Conservation (phyloP, 1,140 invertebrate species). For the Nephila pilipes region DNA sequence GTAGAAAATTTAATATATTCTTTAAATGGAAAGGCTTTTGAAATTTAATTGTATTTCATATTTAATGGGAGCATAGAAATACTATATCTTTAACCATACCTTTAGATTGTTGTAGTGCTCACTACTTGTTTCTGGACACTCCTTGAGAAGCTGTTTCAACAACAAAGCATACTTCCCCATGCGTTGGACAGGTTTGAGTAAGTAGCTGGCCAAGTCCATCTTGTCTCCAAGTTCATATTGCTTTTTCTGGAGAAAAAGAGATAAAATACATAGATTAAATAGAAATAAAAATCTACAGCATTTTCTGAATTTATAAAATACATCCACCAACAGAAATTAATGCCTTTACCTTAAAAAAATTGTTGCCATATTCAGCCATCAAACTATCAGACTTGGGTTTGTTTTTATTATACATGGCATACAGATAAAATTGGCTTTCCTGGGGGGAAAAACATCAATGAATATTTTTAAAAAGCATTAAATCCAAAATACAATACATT, state of each 20-base stretch:
- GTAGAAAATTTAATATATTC: too few relatives aligned
- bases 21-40: too few relatives aligned
- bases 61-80: too few relatives aligned
- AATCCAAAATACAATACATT: not conserved
- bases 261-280: not conserved
- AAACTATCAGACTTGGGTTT: slow-evolving; percentile 77
- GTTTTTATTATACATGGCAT: slow-evolving; percentile 78
- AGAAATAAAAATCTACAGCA: not conserved
- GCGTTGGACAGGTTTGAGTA: slow-evolving; percentile 93
- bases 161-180: slow-evolving; percentile 94
- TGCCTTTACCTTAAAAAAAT: slow-evolving; percentile 73
- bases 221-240: slow-evolving; percentile 93
- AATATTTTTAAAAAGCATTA: not conserved
- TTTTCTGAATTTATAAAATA: not conserved
- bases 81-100: not conserved
- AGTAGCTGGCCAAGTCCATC: slow-evolving; percentile 94
- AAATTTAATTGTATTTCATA: too few relatives aligned
- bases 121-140: slow-evolving; percentile 79
- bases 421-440: slow-evolving; percentile 77
- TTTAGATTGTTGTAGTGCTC: slow-evolving; percentile 73
- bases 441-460: slow-evolving; percentile 73
- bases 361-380: slow-evolving; percentile 77
- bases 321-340: not conserved
- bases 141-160: slow-evolving; percentile 92
- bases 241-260: slow-evolving; percentile 85